Evolutionary conservation across 2,888 invertebrate genomes (phyloP), one percentile per base, ranked within the genome.

Genomic region (Caenorhabditis virilis): DNA sequence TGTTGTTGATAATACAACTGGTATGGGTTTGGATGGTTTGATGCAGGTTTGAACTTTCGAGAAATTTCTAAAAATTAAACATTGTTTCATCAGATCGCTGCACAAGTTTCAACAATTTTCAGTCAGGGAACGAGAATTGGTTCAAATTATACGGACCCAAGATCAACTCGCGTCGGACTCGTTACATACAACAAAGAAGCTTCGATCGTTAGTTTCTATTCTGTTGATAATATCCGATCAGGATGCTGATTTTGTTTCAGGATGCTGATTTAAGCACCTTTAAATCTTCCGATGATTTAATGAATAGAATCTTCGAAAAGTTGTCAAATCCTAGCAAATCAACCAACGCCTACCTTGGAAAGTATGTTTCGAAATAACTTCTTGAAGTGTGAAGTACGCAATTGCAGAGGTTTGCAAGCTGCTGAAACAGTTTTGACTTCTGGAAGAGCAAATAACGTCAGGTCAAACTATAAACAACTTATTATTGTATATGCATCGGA

Each of bases 401-500:
- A 20, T 30, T 30, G 6, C 36, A n/a, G 9, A 15, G 36, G 36
- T 15, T 47, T 63, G n/a, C 18, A 48, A 15, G 36, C 33, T 16
- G 63, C 63, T 13, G 52, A 53, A 33, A 22, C 51, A 22, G 25
- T 63, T 20, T 25, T 63, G 5, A 42, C 41, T 9, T 22, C 25
- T 0, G 57, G 48, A 18, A 41, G 48, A 18, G 15, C n/a, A 5
- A 43, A 36, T 20, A 35, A 35, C 18, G n/a, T 35, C 22, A 13
- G 63, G 13, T 13, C 35, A 11, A 55, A 63, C 26, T 63, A 48
- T n/a, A 35, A 63, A 18, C 41, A 51, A 35, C 57, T 53, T n/a
- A 45, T 63, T 22, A 57, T 63, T n/a, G 53, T 63, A 13, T 63
- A 63, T 26, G 50, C 60, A 1, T 60, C 60, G 13, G 49, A 49